Evolutionary conservation across 2,113 vertebrate species (phyloP).

Genomic region (Cynocephalus volans): DNA sequence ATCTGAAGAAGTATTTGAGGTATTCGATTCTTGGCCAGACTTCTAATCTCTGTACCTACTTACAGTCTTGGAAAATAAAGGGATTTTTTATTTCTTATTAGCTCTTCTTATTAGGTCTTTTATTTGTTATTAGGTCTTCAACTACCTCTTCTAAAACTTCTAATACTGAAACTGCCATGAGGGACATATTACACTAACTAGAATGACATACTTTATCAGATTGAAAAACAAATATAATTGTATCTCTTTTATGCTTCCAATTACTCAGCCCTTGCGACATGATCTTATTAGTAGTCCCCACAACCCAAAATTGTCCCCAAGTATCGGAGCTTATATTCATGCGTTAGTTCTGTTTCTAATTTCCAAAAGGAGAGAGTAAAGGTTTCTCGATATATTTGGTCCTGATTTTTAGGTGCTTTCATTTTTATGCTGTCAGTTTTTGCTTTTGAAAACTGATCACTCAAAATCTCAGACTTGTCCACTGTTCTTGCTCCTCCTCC

Average conservation of each 20-base stretch:
- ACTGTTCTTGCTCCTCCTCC: not conserved
- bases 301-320: not conserved
- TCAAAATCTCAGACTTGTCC: not conserved
- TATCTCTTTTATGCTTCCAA: not conserved
- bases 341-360: not conserved
- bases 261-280: not conserved
- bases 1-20: not conserved
- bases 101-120: not conserved
- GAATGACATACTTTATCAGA: not conserved
- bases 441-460: not conserved
- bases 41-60: not conserved
- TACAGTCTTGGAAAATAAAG: not conserved
- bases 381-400: not conserved
- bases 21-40: not conserved
- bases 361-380: not conserved
- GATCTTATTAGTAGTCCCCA: not conserved
- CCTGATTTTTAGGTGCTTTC: not conserved
- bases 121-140: not conserved
- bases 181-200: not conserved
- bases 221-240: not conserved
- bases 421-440: not conserved
- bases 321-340: not conserved
- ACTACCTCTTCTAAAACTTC: not conserved
- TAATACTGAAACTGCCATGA: not conserved
- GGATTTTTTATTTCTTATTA: not conserved